A percentile compares a stretch with the other conserved stretches of the same genome.
These are phyloP conservation scores for Laupala kohalensis DNA, from an alignment of 1,140 invertebrate genomes.

Conservation along the genomic window DNA sequence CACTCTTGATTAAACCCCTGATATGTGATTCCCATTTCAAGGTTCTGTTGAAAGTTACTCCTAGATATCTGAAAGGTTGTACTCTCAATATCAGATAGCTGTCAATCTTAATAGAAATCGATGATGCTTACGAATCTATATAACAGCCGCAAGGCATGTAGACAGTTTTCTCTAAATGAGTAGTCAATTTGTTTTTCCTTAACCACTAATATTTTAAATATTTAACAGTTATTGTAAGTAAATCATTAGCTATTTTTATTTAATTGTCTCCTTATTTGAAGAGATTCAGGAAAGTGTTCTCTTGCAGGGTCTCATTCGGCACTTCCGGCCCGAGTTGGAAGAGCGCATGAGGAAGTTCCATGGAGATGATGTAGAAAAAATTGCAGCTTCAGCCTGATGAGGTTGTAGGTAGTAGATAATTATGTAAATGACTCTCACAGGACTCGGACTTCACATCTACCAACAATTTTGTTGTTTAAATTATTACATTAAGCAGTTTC, in stretches of 20 bases:
- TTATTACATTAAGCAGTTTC: not conserved
- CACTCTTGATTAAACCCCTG: no score
- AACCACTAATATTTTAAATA: no score
- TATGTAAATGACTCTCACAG: not conserved
- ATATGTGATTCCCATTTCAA: no score
- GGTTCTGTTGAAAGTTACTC: no score
- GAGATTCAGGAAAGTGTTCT: not conserved
- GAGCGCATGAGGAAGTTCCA: constrained; percentile 53
- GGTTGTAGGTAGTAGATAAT: not conserved
- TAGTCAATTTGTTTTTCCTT: no score
- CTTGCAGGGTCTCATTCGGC: constrained; percentile 76
- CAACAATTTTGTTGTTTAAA: not conserved
- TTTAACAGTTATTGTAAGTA: no score
- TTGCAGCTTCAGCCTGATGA: constrained; percentile 12
- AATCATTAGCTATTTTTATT: not conserved
- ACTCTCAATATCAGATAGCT: no score
- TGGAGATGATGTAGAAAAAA: constrained; percentile 19
- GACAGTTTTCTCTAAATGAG: no score
- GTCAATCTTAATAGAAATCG: no score
- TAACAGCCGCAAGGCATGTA: no score
- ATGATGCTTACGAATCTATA: no score
- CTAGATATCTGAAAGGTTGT: no score
- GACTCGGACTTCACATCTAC: not conserved
- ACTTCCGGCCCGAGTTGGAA: constrained; percentile 91
- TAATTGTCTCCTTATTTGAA: not conserved